phyloP scores from a whole-genome alignment of 2,797 vertebrate genomes.

The Artibeus jamaicensis region DNA sequence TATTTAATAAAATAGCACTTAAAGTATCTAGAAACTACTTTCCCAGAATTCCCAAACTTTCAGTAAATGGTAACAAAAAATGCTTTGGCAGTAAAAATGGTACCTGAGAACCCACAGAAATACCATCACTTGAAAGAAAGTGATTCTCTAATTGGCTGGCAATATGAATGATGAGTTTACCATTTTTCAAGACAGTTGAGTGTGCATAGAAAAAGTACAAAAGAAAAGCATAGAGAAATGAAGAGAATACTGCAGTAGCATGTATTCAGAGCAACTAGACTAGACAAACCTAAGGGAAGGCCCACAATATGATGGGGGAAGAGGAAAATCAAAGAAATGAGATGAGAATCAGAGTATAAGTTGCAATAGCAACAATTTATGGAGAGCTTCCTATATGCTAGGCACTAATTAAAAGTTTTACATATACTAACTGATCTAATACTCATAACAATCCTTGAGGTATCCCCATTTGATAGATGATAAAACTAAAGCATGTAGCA shows the following conservation, averaged over 20 bases:
- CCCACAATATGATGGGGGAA: not conserved
- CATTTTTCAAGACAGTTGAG: not conserved
- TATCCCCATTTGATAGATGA: not conserved
- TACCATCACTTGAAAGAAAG: not conserved
- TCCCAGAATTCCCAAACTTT: not conserved
- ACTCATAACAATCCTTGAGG: not conserved
- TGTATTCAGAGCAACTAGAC: not conserved
- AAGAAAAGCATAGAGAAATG: not conserved
- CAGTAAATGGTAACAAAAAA: not conserved
- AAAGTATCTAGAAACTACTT: not conserved
- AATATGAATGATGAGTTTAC: not conserved
- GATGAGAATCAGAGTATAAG: not conserved
- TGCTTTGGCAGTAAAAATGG: not conserved
- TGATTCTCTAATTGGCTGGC: not conserved
- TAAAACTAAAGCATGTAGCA: not conserved
- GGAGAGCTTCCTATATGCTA: not conserved
- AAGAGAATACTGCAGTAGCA: not conserved
- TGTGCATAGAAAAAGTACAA: not conserved
- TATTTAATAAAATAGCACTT: not conserved
- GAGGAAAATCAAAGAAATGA: not conserved
- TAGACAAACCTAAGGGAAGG: not conserved
- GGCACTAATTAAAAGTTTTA: not conserved
- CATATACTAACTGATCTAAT: not conserved
- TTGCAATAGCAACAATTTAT: not conserved
- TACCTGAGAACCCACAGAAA: not conserved